These are phyloP conservation scores for Xanthorhoe spadicearia DNA, from an alignment of 2,888 invertebrate genomes.

Conservation along the genomic window DNA sequence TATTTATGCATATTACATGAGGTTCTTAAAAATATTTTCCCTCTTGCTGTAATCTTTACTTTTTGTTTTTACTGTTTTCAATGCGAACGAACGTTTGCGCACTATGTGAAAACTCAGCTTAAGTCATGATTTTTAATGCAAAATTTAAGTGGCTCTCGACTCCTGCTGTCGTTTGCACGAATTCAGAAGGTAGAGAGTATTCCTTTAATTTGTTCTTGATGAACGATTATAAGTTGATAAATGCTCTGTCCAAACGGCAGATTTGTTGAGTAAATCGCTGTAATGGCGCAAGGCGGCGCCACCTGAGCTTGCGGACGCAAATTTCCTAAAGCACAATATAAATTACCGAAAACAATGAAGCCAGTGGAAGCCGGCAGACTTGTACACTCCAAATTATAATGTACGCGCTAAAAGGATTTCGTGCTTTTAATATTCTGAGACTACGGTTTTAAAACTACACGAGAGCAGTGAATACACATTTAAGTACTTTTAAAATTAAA, in stretches of 20 bases:
- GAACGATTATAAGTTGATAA: conserved; percentile 70
- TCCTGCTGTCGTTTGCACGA: not conserved
- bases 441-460: conserved; percentile 17
- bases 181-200: conserved; percentile 1
- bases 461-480: not conserved
- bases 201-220: conserved; percentile 29
- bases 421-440: conserved; percentile 52
- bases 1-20: not conserved
- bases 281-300: conserved; percentile 67
- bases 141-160: conserved; percentile 4
- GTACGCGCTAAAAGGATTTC: conserved; percentile 65
- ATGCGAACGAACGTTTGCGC: not conserved
- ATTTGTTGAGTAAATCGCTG: conserved; percentile 66
- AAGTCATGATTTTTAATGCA: conserved; percentile 2
- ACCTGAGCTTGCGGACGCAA: conserved; percentile 71
- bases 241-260: conserved; percentile 64
- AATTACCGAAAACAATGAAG: conserved; percentile 80
- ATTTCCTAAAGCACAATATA: conserved; percentile 77
- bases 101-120: not conserved
- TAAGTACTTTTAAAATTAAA: not conserved
- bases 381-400: conserved; percentile 61
- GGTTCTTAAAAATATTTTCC: not conserved
- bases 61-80: not conserved
- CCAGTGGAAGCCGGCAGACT: conserved; percentile 50
- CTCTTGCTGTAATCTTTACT: not conserved